Evolutionary conservation across 2,113 vertebrate species (phyloP).

Genomic region (Paracanthobrama guichenoti): DNA sequence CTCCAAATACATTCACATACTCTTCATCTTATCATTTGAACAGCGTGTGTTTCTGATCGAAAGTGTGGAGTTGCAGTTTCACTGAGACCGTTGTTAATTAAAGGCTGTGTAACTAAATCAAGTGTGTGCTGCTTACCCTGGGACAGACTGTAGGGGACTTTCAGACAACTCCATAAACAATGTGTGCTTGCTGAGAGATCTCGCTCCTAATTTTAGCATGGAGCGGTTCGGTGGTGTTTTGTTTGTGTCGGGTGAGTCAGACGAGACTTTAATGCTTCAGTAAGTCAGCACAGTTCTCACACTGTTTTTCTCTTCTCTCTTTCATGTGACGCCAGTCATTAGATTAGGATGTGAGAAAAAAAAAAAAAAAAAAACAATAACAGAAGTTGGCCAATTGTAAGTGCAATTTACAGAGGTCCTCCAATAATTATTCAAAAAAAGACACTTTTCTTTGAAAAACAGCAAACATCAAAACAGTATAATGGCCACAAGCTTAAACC

Average conservation of each 20-base stretch:
- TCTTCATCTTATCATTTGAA: not conserved
- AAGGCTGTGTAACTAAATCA: conserved; percentile 38
- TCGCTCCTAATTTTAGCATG: conserved; percentile 49
- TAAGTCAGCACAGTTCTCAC: conserved; percentile 10
- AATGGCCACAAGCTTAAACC: not conserved
- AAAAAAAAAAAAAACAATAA: not conserved
- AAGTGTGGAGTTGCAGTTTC: conserved; percentile 15
- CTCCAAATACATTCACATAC: not conserved
- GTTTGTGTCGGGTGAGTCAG: conserved; percentile 44
- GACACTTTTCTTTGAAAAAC: not conserved
- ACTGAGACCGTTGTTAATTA: conserved; percentile 32
- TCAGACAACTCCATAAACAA: conserved; percentile 56
- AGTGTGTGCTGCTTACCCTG: conserved; percentile 32
- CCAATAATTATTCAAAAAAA: not conserved
- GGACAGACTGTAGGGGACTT: conserved; percentile 25
- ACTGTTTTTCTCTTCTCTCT: not conserved
- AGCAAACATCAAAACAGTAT: not conserved
- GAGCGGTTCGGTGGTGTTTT: conserved; percentile 5
- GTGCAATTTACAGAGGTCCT: not conserved
- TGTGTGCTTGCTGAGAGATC: conserved; percentile 47
- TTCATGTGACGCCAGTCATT: not conserved
- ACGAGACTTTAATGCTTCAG: conserved; percentile 13
- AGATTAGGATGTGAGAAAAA: not conserved
- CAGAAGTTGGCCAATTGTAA: not conserved
- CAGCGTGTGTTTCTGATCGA: conserved; percentile 25